Conservation (phyloP, 2,888 invertebrate species). For the Hedychridium roseum region DNA sequence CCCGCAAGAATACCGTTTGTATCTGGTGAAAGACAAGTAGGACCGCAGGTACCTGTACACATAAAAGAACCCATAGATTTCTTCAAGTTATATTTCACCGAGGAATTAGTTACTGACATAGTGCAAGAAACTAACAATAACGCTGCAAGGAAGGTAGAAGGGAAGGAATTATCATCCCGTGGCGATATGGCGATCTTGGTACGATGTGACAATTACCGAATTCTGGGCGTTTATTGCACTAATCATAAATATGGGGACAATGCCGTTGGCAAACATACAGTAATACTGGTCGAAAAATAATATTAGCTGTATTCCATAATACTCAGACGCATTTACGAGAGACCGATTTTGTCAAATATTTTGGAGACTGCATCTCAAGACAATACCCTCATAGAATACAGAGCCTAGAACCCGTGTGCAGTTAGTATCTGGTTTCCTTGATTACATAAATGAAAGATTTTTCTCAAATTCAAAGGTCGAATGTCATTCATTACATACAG, state of each 20-base stretch:
- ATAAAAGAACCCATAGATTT: conserved; percentile 11
- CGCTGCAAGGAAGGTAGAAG: conserved; percentile 9
- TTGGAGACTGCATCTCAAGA: conserved; percentile 26
- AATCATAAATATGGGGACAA: too few relatives aligned
- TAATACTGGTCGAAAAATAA: conserved; percentile 24
- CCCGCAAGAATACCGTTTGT: conserved; percentile 13
- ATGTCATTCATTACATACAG: conserved; percentile 32
- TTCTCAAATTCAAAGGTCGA: conserved; percentile 24
- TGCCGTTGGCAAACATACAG: conserved; percentile 18
- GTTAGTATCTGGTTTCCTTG: conserved; percentile 12
- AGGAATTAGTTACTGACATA: conserved; percentile 7
- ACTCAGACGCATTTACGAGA: conserved; percentile 1
- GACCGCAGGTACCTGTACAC: conserved; percentile 10
- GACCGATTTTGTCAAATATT: conserved; percentile 22
- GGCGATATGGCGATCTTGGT: conserved; percentile 19
- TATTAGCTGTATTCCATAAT: conserved; percentile 18
- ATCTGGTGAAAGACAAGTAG: conserved; percentile 10
- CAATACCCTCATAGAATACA: conserved; percentile 10
- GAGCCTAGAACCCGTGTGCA: conserved; percentile 14
- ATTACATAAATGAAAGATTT: conserved; percentile 15
- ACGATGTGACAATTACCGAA: too few relatives aligned
- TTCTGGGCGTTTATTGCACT: too few relatives aligned
- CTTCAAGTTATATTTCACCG: conserved; percentile 8
- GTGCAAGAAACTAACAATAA: conserved; percentile 9
- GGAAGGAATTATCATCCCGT: conserved; percentile 3